phyloP scores from a whole-genome alignment of 2,888 invertebrate species.

The Coenonympha glycerion region DNA sequence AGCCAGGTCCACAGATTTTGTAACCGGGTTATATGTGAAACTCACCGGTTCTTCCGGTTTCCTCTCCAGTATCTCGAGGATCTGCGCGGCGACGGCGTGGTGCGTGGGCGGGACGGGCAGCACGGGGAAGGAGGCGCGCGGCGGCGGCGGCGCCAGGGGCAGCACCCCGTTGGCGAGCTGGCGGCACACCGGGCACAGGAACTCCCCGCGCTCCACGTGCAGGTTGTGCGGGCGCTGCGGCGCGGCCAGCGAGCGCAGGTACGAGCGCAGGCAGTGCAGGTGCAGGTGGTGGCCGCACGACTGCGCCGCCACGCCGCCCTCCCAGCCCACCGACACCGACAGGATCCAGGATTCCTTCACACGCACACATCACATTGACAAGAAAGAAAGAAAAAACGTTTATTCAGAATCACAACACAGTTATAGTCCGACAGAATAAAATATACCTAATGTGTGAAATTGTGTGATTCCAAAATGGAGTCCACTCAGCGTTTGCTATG shows the following conservation, averaged over 20 bases:
- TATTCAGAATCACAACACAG: too few species aligned
- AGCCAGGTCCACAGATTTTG: too few species aligned
- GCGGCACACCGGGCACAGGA: conserved; percentile 95
- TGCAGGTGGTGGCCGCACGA: conserved; percentile 99
- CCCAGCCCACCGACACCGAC: conserved; percentile 86
- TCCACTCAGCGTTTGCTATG: too few species aligned
- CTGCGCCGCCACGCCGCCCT: conserved; percentile 94
- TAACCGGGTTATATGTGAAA: too few species aligned
- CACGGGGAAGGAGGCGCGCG: conserved; percentile 79
- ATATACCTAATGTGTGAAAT: too few species aligned
- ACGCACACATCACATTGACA: background rate
- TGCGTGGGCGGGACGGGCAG: conserved; percentile 71
- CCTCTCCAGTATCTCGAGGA: conserved; percentile 76
- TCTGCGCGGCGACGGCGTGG: conserved; percentile 38
- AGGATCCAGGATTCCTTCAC: conserved; percentile 84
- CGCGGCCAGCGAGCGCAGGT: conserved; percentile 88
- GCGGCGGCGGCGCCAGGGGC: conserved; percentile 84
- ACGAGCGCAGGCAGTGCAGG: conserved; percentile 93
- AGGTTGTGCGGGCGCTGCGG: conserved; percentile 85
- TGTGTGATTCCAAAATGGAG: too few species aligned
- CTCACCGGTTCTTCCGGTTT: conserved; percentile 70
- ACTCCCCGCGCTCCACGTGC: conserved; percentile 84
- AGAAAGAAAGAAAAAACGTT: too few species aligned
- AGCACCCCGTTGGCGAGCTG: conserved; percentile 86
- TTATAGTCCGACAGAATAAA: too few species aligned